Percentiles rank a stretch among this genome's conserved stretches.
Conservation (phyloP, 1,140 invertebrate genomes). For the Eriocheir sinensis region DNA sequence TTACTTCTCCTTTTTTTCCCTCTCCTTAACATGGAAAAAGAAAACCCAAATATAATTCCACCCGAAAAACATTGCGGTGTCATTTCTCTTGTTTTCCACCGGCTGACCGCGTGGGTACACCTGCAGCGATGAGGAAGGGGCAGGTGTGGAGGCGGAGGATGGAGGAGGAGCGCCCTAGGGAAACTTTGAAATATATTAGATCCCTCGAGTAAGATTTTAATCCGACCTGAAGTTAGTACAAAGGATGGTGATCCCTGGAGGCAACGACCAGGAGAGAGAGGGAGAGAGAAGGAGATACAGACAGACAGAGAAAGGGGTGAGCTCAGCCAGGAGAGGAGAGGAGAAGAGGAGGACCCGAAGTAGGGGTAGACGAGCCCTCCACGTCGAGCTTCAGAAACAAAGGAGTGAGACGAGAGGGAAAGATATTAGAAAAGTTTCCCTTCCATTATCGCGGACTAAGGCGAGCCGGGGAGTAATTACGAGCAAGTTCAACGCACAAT, state of each 20-base stretch:
- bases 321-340: too few relatives aligned
- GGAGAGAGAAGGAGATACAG: background rate
- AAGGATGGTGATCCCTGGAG: background rate
- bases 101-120: too few relatives aligned
- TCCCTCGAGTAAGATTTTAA: constrained; percentile 16
- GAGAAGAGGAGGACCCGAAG: background rate
- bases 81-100: too few relatives aligned
- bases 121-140: background rate
- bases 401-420: background rate
- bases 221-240: constrained; percentile 12
- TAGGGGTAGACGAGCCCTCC: background rate
- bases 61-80: too few relatives aligned
- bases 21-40: too few relatives aligned
- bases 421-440: constrained; percentile 8
- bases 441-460: background rate
- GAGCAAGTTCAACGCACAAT: constrained; percentile 8
- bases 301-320: background rate
- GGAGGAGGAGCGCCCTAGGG: background rate
- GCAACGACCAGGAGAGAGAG: background rate
- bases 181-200: constrained; percentile 17
- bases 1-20: too few relatives aligned
- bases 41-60: too few relatives aligned
- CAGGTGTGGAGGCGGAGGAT: background rate
- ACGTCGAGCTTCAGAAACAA: constrained; percentile 11
- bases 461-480: background rate